phyloP scores from a whole-genome alignment of 2,888 invertebrate genomes.

The Chaitophorus viminalis region DNA sequence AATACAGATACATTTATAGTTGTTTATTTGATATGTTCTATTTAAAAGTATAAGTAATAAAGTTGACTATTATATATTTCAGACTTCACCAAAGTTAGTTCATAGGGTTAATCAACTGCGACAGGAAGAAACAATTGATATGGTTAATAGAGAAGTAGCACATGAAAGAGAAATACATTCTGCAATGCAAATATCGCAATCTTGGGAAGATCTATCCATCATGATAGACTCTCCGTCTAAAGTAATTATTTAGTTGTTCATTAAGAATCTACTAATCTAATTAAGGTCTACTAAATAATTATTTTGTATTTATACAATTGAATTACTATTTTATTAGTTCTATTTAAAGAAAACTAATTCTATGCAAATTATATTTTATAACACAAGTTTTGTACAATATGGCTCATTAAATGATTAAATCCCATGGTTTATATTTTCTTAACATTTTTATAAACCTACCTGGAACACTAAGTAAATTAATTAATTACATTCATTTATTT shows the following conservation, averaged over 20 bases:
- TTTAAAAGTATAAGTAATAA: background rate
- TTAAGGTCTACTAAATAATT: background rate
- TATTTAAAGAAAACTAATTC: too few species aligned
- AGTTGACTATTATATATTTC: conserved; percentile 64
- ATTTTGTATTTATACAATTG: background rate
- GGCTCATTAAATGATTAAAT: too few species aligned
- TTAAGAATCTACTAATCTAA: background rate
- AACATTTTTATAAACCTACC: too few species aligned
- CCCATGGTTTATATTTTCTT: too few species aligned
- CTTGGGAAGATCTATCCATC: conserved; percentile 89
- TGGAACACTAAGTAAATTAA: too few species aligned
- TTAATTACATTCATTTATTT: too few species aligned
- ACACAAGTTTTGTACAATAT: too few species aligned
- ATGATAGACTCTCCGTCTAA: conserved; percentile 70
- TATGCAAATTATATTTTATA: background rate
- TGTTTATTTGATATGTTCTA: background rate
- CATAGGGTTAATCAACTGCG: conserved; percentile 89
- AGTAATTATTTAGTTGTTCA: conserved; percentile 8
- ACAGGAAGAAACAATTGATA: conserved; percentile 89
- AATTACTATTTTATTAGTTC: background rate
- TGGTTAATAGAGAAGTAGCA: conserved; percentile 85
- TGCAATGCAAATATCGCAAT: conserved; percentile 93
- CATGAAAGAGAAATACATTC: conserved; percentile 92
- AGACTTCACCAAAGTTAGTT: conserved; percentile 77
- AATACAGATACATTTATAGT: background rate